Percentiles rank a stretch among this genome's conserved stretches.
Evolutionary conservation across 2,113 vertebrate species (phyloP).

Genomic region (Bubalus kerabau): DNA sequence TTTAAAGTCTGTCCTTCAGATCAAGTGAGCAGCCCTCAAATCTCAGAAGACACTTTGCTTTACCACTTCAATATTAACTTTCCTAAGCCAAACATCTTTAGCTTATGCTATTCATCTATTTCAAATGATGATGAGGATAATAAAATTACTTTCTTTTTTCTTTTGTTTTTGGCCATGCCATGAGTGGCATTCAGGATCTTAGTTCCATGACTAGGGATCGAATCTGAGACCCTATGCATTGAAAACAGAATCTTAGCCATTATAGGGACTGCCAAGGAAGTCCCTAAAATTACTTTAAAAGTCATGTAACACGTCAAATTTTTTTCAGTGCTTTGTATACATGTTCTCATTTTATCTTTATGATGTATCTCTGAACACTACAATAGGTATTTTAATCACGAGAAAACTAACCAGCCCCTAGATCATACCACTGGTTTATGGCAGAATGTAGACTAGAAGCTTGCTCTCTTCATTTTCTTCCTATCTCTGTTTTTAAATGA

Average conservation of each 20-base stretch:
- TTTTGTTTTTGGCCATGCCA: neutral
- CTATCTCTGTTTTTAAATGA: neutral
- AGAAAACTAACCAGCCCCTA: neutral
- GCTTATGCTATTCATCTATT: neutral
- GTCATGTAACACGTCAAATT: neutral
- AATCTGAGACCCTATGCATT: neutral
- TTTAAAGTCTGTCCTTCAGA: neutral
- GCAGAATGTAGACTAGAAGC: neutral
- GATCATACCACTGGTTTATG: neutral
- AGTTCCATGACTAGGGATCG: neutral
- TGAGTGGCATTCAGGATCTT: neutral
- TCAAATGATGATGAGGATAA: neutral
- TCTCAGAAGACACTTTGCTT: neutral
- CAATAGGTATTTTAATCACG: neutral
- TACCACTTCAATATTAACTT: neutral
- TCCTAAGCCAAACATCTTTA: neutral
- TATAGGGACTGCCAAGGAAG: neutral
- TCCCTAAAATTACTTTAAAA: neutral
- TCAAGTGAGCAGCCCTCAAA: neutral
- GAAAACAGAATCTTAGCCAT: neutral
- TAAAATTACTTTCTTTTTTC: neutral
- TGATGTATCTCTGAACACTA: neutral
- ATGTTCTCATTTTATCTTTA: neutral
- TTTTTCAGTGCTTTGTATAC: neutral
- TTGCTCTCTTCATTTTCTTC: neutral